phyloP scores from a whole-genome alignment of 2,113 vertebrate species.

The Petaurus breviceps region DNA sequence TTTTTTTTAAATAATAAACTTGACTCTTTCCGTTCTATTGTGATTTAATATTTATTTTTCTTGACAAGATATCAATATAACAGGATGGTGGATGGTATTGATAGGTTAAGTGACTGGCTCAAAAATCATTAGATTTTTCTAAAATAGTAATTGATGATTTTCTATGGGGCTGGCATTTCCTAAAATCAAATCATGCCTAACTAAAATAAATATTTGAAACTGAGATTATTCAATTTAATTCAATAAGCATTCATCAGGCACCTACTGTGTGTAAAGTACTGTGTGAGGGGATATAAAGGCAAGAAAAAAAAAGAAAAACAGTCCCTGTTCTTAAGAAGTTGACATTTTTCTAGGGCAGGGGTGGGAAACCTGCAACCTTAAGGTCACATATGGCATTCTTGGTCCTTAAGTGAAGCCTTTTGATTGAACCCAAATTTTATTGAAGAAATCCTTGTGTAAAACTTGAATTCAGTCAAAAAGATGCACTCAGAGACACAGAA shows the following conservation, averaged over 20 bases:
- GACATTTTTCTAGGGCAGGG: too few relatives aligned
- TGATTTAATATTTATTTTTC: background rate
- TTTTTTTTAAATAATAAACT: background rate
- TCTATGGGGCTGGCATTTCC: background rate
- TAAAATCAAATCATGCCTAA: background rate
- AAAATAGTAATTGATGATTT: background rate
- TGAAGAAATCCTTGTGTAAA: too few relatives aligned
- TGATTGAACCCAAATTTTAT: too few relatives aligned
- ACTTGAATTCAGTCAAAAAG: too few relatives aligned
- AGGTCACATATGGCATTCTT: too few relatives aligned
- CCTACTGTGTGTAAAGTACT: background rate
- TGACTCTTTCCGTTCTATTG: background rate
- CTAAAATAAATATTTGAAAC: background rate
- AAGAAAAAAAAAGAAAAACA: background rate
- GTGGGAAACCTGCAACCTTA: too few relatives aligned
- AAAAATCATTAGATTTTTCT: background rate
- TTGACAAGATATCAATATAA: background rate
- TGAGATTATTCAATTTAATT: background rate
- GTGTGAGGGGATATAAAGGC: background rate
- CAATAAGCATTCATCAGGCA: background rate
- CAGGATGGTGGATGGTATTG: background rate
- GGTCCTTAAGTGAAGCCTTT: too few relatives aligned
- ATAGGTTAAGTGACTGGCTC: background rate
- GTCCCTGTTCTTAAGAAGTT: background rate
- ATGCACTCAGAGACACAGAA: too few relatives aligned